Conservation (phyloP, 2,888 invertebrate species). For the Smittia aterrima region DNA sequence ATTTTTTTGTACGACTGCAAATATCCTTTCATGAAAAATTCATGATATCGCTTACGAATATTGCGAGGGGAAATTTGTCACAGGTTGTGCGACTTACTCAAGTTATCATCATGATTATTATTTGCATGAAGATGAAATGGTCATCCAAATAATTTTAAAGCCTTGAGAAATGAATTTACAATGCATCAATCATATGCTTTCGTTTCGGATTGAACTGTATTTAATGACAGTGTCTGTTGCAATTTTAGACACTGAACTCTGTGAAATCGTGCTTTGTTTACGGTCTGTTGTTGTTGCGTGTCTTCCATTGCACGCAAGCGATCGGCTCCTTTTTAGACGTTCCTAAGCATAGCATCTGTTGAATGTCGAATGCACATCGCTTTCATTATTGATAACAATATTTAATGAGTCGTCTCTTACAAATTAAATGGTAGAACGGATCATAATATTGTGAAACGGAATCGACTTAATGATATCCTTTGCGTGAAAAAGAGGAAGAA, state of each 20-base stretch:
- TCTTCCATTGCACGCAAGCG: slow-evolving; percentile 16
- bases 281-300: slow-evolving; percentile 16
- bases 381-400: slow-evolving; percentile 37
- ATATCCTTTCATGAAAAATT: not conserved
- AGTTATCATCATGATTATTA: too few relatives aligned
- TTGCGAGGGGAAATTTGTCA: too few relatives aligned
- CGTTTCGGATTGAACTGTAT: not conserved
- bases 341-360: slow-evolving; percentile 34
- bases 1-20: not conserved
- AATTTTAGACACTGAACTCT: slow-evolving; percentile 10
- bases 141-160: too few relatives aligned
- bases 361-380: not conserved
- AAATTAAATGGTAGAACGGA: slow-evolving; percentile 19
- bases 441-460: slow-evolving; percentile 34
- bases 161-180: not conserved
- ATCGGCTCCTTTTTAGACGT: slow-evolving; percentile 22
- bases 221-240: slow-evolving; percentile 21
- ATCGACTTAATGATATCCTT: slow-evolving; percentile 17
- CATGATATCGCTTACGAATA: not conserved
- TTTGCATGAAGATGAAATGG: too few relatives aligned
- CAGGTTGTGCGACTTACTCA: too few relatives aligned
- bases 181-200: slow-evolving; percentile 16
- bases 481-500: slow-evolving; percentile 2
- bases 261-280: not conserved
- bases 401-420: slow-evolving; percentile 8